Evolutionary conservation across 2,888 invertebrate species (phyloP).

Genomic region (Caenorhabditis wallacei): DNA sequence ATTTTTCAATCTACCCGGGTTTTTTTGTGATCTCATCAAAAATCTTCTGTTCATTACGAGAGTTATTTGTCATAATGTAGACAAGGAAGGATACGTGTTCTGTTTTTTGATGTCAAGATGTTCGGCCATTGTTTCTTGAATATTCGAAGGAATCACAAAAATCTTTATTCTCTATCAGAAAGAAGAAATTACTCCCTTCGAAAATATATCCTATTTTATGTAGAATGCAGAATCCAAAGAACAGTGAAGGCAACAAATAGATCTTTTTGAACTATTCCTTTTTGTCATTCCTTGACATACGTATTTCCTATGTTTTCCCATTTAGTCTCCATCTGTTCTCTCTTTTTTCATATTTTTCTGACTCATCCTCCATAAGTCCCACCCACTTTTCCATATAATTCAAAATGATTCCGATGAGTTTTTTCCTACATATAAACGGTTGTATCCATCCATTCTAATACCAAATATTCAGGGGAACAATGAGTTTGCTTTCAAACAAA

Average conservation of each 20-base stretch:
- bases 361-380: constrained; percentile 24
- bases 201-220: too few relatives aligned
- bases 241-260: not conserved
- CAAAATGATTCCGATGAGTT: constrained; percentile 26
- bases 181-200: too few relatives aligned
- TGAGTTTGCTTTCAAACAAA: constrained; percentile 54
- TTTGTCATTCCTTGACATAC: too few relatives aligned
- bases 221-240: not conserved
- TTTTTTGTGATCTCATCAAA: not conserved
- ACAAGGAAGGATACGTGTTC: not conserved
- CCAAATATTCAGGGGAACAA: constrained; percentile 28
- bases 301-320: constrained; percentile 6
- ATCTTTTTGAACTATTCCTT: constrained; percentile 38
- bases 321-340: constrained; percentile 52
- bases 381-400: constrained; percentile 38
- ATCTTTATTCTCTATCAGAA: too few relatives aligned
- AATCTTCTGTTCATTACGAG: not conserved
- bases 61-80: not conserved
- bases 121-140: not conserved
- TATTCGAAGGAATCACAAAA: too few relatives aligned
- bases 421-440: constrained; percentile 30
- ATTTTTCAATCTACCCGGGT: too few relatives aligned
- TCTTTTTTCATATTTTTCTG: constrained; percentile 13
- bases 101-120: not conserved
- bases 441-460: constrained; percentile 20